phyloP scores from a whole-genome alignment of 30 jellyfish, hydroid and myxozoan genomes.

The Phacellophora camtschatica region DNA sequence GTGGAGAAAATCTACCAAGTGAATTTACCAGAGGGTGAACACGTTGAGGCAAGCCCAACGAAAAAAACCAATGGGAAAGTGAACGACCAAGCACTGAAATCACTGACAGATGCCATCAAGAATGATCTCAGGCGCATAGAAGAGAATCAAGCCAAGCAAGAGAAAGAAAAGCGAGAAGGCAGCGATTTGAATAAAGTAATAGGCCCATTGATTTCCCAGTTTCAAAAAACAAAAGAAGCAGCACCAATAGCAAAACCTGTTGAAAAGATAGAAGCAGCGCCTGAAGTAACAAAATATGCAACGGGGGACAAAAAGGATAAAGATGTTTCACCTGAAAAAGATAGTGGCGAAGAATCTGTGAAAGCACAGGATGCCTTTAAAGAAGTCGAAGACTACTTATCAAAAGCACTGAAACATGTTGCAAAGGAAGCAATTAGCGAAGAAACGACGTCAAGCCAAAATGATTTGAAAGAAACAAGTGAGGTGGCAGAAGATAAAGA shows the following conservation, averaged over 20 bases:
- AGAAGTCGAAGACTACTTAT: conserved; percentile 87
- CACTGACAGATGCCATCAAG: conserved; percentile 84
- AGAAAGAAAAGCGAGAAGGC: conserved; percentile 33
- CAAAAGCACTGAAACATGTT: conserved; percentile 92
- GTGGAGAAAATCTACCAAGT: conserved; percentile 64
- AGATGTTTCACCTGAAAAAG: neutral
- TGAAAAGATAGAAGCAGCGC: neutral
- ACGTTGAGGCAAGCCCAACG: neutral
- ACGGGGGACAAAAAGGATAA: conserved; percentile 15
- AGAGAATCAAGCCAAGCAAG: conserved; percentile 32
- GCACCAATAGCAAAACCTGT: neutral
- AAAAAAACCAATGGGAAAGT: conserved; percentile 23
- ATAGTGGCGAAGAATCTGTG: conserved; percentile 21
- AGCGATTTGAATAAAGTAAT: conserved; percentile 22
- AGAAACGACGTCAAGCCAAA: neutral
- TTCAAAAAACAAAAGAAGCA: neutral
- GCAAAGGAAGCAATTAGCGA: conserved; percentile 69
- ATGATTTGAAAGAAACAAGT: conserved; percentile 32
- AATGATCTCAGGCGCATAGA: conserved; percentile 67
- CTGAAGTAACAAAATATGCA: conserved; percentile 1
- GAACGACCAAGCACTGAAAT: conserved; percentile 67
- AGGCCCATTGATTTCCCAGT: conserved; percentile 28
- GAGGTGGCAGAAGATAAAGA: conserved; percentile 33
- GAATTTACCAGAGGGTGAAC: conserved; percentile 28
- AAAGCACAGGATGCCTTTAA: conserved; percentile 75